Base-by-base conservation (phyloP, 1,140 invertebrate genomes). In the Nebria ingens region DNA sequence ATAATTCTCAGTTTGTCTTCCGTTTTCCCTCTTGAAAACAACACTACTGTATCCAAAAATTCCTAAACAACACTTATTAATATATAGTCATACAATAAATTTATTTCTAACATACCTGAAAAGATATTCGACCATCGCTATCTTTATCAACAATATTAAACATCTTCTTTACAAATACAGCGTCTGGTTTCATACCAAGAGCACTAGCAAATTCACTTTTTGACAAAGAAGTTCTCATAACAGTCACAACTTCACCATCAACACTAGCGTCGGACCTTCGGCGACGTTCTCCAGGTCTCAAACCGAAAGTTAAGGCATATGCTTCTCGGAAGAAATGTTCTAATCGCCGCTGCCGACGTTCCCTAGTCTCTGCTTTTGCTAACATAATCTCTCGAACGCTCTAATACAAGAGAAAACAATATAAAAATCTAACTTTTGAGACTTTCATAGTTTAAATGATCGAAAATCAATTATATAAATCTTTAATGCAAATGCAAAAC, bases 291-390 rank as follows among this genome's bases (percentile, higher is more conserved):
- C 85, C 84, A 0, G 85, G 85, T 21, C 85, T 81, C 2, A 94
- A 68, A 2, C 91, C 92, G 68, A 95, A 95, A 0, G 92, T 94
- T 51, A 98, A 76, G 1, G 94, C 91, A 64, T 99, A 99, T 0
- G 97, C 95, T 73, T 97, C 94, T 61, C 96, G 82, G 74, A 99
- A 99, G 77, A 99, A 99, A 73, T 97, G 93, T 66, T 98, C 96
- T 21, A 99, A 70, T 62, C 94, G 85, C 61, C 90, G 87, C 64
- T 98, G 93, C 21, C 97, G 73, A 49, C 97, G 81, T 66, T 97
- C 93, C 65, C 94, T 89, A 0, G 96, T 99, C 73, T 98, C 93
- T 9, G 96, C 96, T 64, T 93, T 89, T 17, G 88, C 84, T 50
- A 97, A 71, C 77, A 99, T 91, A 45, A 92, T 81, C 61, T 97